These are phyloP conservation scores for Cheracebus regulus DNA, from an alignment of 2,797 vertebrate species.

Conservation along the genomic window DNA sequence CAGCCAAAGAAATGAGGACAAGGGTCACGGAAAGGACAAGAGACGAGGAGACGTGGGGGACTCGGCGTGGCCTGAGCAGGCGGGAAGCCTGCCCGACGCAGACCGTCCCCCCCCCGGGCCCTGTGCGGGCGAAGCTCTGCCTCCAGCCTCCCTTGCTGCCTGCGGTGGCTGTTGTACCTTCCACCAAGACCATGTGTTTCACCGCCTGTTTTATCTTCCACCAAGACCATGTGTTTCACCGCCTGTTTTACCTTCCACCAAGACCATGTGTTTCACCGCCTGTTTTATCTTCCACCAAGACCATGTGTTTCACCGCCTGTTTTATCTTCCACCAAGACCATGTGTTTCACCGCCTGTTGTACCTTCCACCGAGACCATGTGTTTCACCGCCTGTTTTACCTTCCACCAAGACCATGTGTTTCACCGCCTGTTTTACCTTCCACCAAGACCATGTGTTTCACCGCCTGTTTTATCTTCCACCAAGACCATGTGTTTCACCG, in stretches of 20 bases:
- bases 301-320: not conserved
- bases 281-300: too few species aligned
- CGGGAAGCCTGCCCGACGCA: not conserved
- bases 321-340: too few species aligned
- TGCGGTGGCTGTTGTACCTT: too few species aligned
- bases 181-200: too few species aligned
- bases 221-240: not conserved
- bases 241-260: too few species aligned
- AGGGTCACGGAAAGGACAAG: not conserved
- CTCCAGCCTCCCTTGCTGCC: fast-evolving
- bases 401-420: too few species aligned
- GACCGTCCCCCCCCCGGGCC: fast-evolving
- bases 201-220: not conserved
- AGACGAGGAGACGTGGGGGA: too few species aligned
- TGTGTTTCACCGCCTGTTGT: too few species aligned
- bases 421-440: not conserved
- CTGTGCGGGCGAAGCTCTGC: too few species aligned
- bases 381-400: too few species aligned
- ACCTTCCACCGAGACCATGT: not conserved
- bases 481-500: not conserved
- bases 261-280: too few species aligned
- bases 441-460: not conserved
- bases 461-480: too few species aligned
- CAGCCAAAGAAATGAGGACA: not conserved
- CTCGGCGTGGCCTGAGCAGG: not conserved